Evolutionary conservation across 2,797 vertebrate species (phyloP), one percentile per base, ranked within the genome.

Genomic region (Gadopsis marmoratus): DNA sequence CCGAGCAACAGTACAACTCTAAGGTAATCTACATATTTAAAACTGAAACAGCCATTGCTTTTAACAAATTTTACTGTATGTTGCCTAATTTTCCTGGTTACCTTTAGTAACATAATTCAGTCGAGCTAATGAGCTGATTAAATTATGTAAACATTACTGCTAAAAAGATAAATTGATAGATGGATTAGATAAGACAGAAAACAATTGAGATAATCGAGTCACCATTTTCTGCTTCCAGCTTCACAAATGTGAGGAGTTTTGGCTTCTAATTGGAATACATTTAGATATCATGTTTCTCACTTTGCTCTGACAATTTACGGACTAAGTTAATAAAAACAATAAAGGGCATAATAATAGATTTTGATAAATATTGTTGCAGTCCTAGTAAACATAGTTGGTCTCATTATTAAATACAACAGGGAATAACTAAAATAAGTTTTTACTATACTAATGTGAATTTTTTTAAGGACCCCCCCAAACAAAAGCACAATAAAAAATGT

Each of bases 141-240:
- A 41, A 19, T 33, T 0, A 48, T 41, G 11, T 26, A 14, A 54
- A 61, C 4, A 45, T 41, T 56, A 2, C 6, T 17, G 50, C 43
- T 33, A n/a, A 29, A 73, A 23, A 0, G 8, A 65, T 16, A 5
- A 51, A 26, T 50, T 4, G 0, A 21, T n/a, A 13, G 48, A 29
- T 65, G 56, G 7, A 29, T 66, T 21, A 37, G 21, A 55, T 35
- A 12, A 43, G 41, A 63, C 37, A 26, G 50, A 62, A 72, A 73
- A 33, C 37, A 54, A 2, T 5, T 37, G 17, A 26, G 7, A 61
- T 21, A 6, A 26, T 48, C 4, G 3, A 53, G 13, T 31, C 16
- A 72, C 43, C 1, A 0, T 21, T 50, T 14, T 48, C 37, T 16
- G 53, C 5, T 17, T 37, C n/a, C 14, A 19, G 8, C n/a, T 26